These are phyloP conservation scores for Lepidocolaptes lacrymiger DNA, from an alignment of 2,797 vertebrate genomes.

Conservation along the genomic window DNA sequence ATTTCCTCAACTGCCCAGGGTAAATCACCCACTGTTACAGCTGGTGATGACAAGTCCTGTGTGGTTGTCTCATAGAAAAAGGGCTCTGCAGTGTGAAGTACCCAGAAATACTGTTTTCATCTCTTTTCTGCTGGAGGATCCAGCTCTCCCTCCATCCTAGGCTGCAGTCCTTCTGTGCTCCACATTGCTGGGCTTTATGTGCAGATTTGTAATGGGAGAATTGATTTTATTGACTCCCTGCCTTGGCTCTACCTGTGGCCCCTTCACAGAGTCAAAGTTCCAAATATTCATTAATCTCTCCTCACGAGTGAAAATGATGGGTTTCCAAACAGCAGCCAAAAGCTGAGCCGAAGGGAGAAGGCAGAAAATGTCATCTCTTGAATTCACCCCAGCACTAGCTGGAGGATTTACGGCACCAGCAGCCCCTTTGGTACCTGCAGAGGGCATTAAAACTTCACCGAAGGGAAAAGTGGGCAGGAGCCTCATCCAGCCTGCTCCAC, in stretches of 20 bases:
- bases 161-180: not conserved
- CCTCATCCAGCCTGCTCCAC: not conserved
- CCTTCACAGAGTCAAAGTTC: not conserved
- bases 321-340: not conserved
- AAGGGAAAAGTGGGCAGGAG: not conserved
- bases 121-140: not conserved
- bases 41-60: not conserved
- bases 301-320: not conserved
- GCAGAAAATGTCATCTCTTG: not conserved
- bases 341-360: not conserved
- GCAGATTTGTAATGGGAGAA: not conserved
- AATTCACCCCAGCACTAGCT: not conserved
- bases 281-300: not conserved
- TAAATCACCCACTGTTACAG: not conserved
- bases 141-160: not conserved
- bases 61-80: not conserved
- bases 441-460: constrained; percentile 57
- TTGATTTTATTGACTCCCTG: not conserved
- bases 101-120: not conserved
- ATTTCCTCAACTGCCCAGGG: not conserved
- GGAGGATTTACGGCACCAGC: not conserved
- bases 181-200: not conserved
- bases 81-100: not conserved
- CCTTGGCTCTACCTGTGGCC: not conserved
- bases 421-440: constrained; percentile 52